Evolutionary conservation across 2,888 invertebrate species (phyloP).

Genomic region (Pherbina coryleti): DNA sequence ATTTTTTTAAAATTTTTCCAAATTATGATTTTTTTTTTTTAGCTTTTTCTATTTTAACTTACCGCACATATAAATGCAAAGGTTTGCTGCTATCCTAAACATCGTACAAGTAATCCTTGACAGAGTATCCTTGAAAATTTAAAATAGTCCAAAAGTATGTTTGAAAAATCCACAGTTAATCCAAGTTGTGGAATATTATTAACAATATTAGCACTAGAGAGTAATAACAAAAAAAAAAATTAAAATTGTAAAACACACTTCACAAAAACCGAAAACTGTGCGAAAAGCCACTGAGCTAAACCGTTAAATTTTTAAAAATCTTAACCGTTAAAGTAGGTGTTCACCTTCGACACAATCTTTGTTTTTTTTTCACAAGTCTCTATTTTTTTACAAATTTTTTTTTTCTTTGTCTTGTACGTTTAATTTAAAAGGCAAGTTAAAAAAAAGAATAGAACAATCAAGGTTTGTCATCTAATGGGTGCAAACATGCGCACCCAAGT

Average conservation of each 20-base stretch:
- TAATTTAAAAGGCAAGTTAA: not conserved
- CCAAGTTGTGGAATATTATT: constrained; percentile 34
- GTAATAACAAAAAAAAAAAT: constrained; percentile 27
- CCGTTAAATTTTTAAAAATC: not conserved
- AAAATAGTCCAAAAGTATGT: constrained; percentile 26
- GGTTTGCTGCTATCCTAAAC: constrained; percentile 52
- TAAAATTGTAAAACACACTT: constrained; percentile 17
- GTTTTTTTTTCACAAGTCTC: constrained; percentile 22
- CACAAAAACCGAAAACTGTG: not conserved
- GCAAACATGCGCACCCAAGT: constrained; percentile 47
- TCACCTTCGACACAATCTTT: constrained; percentile 12
- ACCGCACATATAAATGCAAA: constrained; percentile 58
- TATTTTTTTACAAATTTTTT: not conserved
- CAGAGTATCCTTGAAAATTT: too few species aligned
- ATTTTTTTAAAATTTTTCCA: not conserved
- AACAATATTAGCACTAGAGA: constrained; percentile 34
- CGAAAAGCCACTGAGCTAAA: not conserved
- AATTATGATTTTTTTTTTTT: too few species aligned
- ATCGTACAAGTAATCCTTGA: constrained; percentile 55
- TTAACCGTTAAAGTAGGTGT: not conserved
- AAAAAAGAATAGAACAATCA: constrained; percentile 13
- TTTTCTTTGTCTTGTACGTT: constrained; percentile 11
- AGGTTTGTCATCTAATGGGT: constrained; percentile 37
- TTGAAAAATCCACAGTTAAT: constrained; percentile 26
- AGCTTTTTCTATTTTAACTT: constrained; percentile 46